Base-by-base conservation (phyloP, 2,797 vertebrate species). In the Gymnoscopelus braueri region DNA sequence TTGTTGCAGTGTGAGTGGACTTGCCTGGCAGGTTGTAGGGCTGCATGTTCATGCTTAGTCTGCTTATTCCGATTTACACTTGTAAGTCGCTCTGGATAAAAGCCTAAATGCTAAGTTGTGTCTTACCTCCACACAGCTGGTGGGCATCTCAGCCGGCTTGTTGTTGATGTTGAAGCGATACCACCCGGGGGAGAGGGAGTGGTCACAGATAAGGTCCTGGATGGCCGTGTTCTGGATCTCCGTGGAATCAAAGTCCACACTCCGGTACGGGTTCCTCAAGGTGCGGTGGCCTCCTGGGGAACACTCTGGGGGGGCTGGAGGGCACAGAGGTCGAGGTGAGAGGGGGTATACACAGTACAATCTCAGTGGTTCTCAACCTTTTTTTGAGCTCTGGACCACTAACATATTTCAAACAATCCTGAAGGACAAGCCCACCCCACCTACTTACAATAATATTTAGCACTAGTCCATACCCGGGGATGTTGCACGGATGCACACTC, bases 161-260 rank as follows among this genome's bases (percentile, higher is more conserved):
- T 88, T 85, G 84, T 91, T 66, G 44, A 95, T 91, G 84, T 61
- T 70, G 89, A 96, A 95, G 2, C 92, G 78, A 83, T 95, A 95
- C 94, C 94, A 96, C 19, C 88, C 94, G 0, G 89, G 77, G 0
- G 82, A 60, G 83, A 96, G 75, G 0, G 93, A 93, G 89, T 95
- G 95, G 89, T 96, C 94, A 47, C 94, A 96, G 77, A 95, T 82
- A 77, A 96, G 90, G 29, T 95, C 90, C 87, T 94, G 92, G 69
- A 89, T 81, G 2, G 90, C 90, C 0, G 53, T 92, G 72, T 87
- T 83, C 84, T 96, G 95, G 60, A 96, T 92, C 84, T 94, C 88
- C 2, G 87, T 88, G 2, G 95, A 97, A 90, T 96, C 93, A 1
- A 95, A 96, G 72, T 79, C 60, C 0, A 92, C 55, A 63, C 94